Evolutionary conservation across 2,797 vertebrate genomes (phyloP).

Genomic region (Halcyon smyrnensis): DNA sequence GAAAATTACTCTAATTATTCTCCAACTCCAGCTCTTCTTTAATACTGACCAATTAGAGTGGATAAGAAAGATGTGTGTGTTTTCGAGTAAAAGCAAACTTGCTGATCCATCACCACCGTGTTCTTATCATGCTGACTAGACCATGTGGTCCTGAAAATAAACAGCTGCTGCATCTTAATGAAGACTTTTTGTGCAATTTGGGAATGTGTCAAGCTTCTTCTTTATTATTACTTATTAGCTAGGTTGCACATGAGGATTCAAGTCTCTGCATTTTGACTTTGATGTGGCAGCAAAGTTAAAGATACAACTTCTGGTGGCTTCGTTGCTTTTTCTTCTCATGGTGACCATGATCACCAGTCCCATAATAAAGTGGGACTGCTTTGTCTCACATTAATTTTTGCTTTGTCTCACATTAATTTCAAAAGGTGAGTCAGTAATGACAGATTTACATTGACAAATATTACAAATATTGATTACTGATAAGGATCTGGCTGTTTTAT

Average conservation of each 20-base stretch:
- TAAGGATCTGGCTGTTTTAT: conserved; percentile 13
- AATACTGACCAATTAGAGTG: not conserved
- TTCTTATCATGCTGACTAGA: conserved; percentile 33
- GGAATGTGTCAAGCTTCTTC: not conserved
- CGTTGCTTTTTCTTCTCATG: not conserved
- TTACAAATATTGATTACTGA: conserved; percentile 50
- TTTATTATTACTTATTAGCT: not conserved
- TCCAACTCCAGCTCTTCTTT: not conserved
- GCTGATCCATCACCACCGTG: conserved; percentile 19
- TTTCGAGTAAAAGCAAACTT: conserved; percentile 33
- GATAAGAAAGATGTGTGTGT: not conserved
- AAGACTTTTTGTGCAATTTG: conserved; percentile 21
- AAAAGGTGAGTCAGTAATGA: not conserved
- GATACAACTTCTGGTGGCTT: not conserved
- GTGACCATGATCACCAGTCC: not conserved
- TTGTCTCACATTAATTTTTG: not conserved
- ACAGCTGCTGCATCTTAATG: conserved; percentile 50
- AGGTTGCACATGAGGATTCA: not conserved
- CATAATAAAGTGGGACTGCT: not conserved
- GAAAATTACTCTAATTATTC: conserved; percentile 52
- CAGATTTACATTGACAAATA: conserved; percentile 54
- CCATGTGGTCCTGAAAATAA: conserved; percentile 40
- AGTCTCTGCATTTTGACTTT: not conserved
- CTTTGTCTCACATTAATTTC: conserved; percentile 20
- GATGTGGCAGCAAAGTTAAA: not conserved